Conservation (phyloP, 2,113 vertebrate genomes). For the Mustelus asterias region DNA sequence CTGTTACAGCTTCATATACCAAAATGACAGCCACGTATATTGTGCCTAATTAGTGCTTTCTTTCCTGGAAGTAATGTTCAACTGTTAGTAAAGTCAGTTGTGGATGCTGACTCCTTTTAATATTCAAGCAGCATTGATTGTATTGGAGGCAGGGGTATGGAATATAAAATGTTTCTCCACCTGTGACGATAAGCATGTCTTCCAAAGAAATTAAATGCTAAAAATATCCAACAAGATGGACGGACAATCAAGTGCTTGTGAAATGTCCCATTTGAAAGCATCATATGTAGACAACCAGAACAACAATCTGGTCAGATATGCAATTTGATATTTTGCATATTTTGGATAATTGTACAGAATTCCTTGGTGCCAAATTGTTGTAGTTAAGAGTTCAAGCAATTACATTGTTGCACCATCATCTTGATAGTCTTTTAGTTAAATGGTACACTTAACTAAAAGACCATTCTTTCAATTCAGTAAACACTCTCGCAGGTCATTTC, state of each 20-base stretch:
- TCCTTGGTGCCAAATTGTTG: neutral
- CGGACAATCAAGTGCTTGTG: neutral
- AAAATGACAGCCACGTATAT: neutral
- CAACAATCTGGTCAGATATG: too few species aligned
- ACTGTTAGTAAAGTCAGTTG: neutral
- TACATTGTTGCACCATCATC: neutral
- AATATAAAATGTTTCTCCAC: neutral
- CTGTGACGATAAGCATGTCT: neutral
- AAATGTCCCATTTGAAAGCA: neutral
- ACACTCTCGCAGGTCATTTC: neutral
- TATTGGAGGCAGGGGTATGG: neutral
- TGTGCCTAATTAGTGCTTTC: neutral
- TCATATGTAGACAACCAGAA: neutral
- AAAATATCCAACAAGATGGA: neutral
- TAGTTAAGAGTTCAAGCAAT: neutral
- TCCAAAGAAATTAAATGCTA: neutral
- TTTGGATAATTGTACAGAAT: neutral
- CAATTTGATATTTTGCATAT: neutral
- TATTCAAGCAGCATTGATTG: neutral
- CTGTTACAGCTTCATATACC: too few species aligned
- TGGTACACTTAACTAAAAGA: neutral
- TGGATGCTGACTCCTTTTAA: neutral
- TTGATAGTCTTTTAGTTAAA: neutral
- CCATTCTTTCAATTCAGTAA: neutral
- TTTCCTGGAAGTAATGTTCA: neutral